Evolutionary conservation across 2,797 vertebrate species (phyloP).

Genomic region (Hippopotamyrus pictus): DNA sequence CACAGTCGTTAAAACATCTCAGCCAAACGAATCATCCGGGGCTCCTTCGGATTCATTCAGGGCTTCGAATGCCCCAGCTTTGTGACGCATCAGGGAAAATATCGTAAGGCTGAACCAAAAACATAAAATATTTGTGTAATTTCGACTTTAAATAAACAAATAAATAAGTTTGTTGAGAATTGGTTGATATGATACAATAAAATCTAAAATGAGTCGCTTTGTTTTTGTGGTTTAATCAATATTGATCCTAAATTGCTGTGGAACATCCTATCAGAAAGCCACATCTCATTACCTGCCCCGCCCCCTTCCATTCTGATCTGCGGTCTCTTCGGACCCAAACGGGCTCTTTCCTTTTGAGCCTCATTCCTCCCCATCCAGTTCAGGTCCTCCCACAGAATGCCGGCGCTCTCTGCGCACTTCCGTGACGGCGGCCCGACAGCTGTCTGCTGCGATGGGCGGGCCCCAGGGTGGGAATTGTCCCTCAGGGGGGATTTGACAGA

Average conservation of each 20-base stretch:
- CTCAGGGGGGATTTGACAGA: constrained; percentile 12
- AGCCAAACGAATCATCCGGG: background rate
- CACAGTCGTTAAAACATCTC: background rate
- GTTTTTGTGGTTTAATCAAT: background rate
- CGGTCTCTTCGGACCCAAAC: background rate
- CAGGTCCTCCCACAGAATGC: background rate
- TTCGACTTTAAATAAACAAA: background rate
- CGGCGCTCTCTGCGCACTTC: background rate
- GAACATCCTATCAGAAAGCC: background rate
- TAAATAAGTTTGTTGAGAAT: background rate
- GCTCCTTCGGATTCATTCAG: background rate
- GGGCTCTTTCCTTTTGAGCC: background rate
- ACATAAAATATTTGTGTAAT: background rate
- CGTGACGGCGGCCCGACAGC: background rate
- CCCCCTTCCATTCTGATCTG: background rate
- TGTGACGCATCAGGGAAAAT: background rate
- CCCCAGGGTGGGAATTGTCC: background rate
- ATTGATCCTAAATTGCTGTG: background rate
- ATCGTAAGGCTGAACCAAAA: background rate
- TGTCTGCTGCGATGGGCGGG: constrained; percentile 1
- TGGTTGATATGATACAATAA: background rate
- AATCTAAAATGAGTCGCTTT: background rate
- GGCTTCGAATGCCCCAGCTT: background rate
- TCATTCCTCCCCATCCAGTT: background rate
- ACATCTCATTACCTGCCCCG: background rate